phyloP scores from a whole-genome alignment of 2,888 invertebrate genomes.

The Caenorhabditis sp. region DNA sequence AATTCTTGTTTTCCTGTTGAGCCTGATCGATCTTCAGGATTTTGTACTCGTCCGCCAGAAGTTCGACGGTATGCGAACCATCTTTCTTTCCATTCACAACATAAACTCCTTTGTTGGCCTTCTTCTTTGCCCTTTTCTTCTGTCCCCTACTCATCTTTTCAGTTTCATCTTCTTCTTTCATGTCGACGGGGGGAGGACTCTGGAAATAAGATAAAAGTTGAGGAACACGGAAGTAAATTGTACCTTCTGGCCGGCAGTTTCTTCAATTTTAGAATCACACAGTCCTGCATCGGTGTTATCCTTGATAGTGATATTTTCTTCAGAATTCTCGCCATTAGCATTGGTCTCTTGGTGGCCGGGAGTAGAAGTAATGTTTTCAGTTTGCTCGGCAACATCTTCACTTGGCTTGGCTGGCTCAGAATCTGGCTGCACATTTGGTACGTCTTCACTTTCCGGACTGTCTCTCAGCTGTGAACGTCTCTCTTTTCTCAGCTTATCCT shows the following conservation, averaged over 20 bases:
- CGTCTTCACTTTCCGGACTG: neutral
- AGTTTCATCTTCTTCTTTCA: neutral
- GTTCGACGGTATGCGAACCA: slow-evolving; percentile 22
- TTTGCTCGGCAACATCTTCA: too few relatives aligned
- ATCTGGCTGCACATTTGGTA: neutral
- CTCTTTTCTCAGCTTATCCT: slow-evolving; percentile 47
- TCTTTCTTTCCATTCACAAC: slow-evolving; percentile 17
- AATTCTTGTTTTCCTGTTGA: slow-evolving; percentile 1
- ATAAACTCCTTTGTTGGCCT: slow-evolving; percentile 23
- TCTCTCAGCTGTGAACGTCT: slow-evolving; percentile 11
- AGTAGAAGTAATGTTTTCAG: too few relatives aligned
- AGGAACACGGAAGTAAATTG: too few relatives aligned
- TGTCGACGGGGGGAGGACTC: neutral
- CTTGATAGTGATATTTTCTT: too few relatives aligned
- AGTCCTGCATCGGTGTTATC: too few relatives aligned
- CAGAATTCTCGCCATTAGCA: too few relatives aligned
- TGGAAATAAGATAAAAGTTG: too few relatives aligned
- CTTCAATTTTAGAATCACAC: too few relatives aligned
- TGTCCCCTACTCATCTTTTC: slow-evolving; percentile 23
- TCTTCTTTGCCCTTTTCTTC: slow-evolving; percentile 18
- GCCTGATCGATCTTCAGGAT: slow-evolving; percentile 33
- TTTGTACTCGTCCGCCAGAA: slow-evolving; percentile 39
- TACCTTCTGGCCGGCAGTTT: too few relatives aligned
- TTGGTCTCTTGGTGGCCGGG: too few relatives aligned
- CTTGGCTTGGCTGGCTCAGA: too few relatives aligned